Conservation (phyloP, 2,113 vertebrate genomes). For the Dissostichus mawsoni region DNA sequence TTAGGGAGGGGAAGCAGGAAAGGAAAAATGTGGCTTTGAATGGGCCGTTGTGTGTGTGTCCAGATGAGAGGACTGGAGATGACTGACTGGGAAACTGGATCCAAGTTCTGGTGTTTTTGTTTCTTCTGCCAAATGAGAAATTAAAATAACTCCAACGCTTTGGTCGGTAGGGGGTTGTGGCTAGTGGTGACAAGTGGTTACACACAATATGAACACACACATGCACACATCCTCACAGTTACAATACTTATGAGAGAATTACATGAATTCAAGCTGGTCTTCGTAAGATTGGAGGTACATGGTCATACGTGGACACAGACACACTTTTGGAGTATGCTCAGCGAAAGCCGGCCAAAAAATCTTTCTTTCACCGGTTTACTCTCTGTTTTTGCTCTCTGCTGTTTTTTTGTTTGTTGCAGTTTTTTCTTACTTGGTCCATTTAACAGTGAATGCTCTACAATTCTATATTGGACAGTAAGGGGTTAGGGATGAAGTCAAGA, state of each 20-base stretch:
- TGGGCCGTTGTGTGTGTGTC: conserved; percentile 46
- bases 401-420: not conserved
- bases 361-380: conserved; percentile 1
- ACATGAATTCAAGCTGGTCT: not conserved
- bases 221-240: not conserved
- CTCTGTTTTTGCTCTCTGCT: not conserved
- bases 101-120: conserved; percentile 59
- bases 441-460: conserved; percentile 8
- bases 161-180: conserved; percentile 44
- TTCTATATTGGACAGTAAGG: conserved; percentile 14
- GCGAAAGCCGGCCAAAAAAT: conserved; percentile 5
- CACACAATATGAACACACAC: conserved; percentile 24
- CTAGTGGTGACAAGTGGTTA: conserved; percentile 35
- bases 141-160: conserved; percentile 50
- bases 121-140: conserved; percentile 60
- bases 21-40: conserved; percentile 37
- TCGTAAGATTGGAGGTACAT: not conserved
- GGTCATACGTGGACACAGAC: conserved; percentile 21
- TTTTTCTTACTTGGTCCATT: conserved; percentile 22
- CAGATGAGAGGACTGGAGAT: conserved; percentile 34
- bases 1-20: conserved; percentile 7
- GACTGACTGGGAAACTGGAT: conserved; percentile 62
- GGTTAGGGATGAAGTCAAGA: conserved; percentile 30
- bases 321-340: conserved; percentile 5
- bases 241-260: not conserved